Conservation (phyloP, 2,797 vertebrate genomes). For the Typhlichthys subterraneus region DNA sequence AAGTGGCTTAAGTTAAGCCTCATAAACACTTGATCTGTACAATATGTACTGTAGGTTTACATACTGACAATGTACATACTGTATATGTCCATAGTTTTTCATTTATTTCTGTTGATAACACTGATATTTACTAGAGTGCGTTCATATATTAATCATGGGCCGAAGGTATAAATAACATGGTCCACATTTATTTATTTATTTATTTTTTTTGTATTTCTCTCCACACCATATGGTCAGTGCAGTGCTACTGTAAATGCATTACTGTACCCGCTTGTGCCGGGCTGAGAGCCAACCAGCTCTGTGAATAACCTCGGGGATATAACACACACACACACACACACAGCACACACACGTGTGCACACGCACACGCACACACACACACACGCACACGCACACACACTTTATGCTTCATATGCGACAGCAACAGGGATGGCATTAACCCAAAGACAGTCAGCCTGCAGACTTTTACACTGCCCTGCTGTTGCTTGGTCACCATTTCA, state of each 20-base stretch:
- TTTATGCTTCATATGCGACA: constrained; percentile 38
- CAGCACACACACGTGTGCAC: too few relatives aligned
- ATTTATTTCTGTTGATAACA: too few relatives aligned
- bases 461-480: constrained; percentile 26
- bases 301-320: constrained; percentile 38
- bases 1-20: too few relatives aligned
- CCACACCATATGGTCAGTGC: constrained; percentile 28
- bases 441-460: constrained; percentile 42
- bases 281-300: constrained; percentile 39
- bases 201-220: background rate
- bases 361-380: too few relatives aligned
- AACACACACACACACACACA: constrained; percentile 5
- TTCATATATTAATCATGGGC: constrained; percentile 2
- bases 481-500: constrained; percentile 24
- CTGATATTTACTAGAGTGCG: constrained; percentile 10
- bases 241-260: constrained; percentile 39
- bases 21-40: too few relatives aligned
- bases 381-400: constrained; percentile 13
- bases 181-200: constrained; percentile 8
- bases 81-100: too few relatives aligned
- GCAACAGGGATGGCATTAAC: constrained; percentile 37
- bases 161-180: constrained; percentile 6
- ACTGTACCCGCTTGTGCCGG: constrained; percentile 35
- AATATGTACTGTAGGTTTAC: too few relatives aligned
- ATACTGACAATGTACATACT: too few relatives aligned